A percentile compares a stretch with the other conserved stretches of the same genome.
Conservation (phyloP, 2,797 vertebrate species). For the Enteromius mattozi region DNA sequence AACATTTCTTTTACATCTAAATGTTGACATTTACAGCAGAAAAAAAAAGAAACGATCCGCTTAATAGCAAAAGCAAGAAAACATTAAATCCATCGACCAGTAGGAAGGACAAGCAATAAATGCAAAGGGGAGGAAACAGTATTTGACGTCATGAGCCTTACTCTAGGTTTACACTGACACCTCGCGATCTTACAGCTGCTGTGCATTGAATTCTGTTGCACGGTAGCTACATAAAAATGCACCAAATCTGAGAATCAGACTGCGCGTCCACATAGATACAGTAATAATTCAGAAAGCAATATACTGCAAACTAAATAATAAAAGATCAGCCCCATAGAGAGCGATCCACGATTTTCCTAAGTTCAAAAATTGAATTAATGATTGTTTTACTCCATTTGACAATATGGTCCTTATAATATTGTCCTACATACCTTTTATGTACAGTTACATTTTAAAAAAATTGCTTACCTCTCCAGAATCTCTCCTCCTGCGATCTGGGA, state of each 20-base stretch:
- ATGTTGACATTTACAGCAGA: too few relatives aligned
- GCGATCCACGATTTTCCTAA: not conserved
- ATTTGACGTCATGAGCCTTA: not conserved
- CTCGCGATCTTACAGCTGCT: conserved; percentile 4
- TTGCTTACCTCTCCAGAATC: conserved; percentile 51
- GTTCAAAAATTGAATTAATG: not conserved
- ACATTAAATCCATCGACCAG: not conserved
- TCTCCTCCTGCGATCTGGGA: conserved; percentile 44
- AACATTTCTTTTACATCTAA: not conserved
- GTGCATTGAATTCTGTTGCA: not conserved
- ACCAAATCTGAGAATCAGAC: not conserved
- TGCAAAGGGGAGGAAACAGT: not conserved
- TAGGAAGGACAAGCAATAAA: not conserved
- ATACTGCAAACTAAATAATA: not conserved
- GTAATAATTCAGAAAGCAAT: not conserved
- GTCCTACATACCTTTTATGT: too few relatives aligned
- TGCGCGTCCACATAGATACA: not conserved
- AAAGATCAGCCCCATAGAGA: not conserved
- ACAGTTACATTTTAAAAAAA: too few relatives aligned
- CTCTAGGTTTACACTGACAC: conserved; percentile 55
- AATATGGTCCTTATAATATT: too few relatives aligned
- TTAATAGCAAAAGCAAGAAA: not conserved
- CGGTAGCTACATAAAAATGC: not conserved
- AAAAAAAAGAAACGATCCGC: not conserved
- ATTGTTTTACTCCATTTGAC: too few relatives aligned